Conservation (phyloP, 2,888 invertebrate species). For the Nipponacmea schrenckii region DNA sequence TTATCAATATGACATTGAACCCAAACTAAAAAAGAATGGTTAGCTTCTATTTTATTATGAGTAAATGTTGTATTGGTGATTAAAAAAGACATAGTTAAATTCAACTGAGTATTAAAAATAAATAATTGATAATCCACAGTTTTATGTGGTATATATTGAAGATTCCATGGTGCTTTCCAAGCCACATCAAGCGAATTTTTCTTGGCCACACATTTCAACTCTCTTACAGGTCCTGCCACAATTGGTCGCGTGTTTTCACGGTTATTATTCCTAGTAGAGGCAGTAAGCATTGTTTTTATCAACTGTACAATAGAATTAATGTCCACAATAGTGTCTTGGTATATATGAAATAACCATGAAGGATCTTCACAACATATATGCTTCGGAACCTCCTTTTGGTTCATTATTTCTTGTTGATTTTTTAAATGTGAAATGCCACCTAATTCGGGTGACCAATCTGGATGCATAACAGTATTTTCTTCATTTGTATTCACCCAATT, state of each 20-base stretch:
- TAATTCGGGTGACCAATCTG: conserved; percentile 61
- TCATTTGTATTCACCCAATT: conserved; percentile 67
- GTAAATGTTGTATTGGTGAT: conserved; percentile 1
- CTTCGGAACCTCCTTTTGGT: conserved; percentile 59
- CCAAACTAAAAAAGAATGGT: conserved; percentile 46
- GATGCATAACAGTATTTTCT: conserved; percentile 61
- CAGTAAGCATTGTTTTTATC: conserved; percentile 33
- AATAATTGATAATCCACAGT: conserved; percentile 50
- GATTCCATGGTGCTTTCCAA: conserved; percentile 58
- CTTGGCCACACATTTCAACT: background rate
- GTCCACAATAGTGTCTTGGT: conserved; percentile 70
- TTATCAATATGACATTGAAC: conserved; percentile 42
- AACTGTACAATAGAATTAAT: conserved; percentile 41
- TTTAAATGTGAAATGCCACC: conserved; percentile 69
- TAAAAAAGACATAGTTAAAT: conserved; percentile 14
- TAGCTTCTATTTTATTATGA: conserved; percentile 23
- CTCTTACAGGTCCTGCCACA: conserved; percentile 12
- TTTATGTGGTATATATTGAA: conserved; percentile 31
- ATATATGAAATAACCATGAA: conserved; percentile 70
- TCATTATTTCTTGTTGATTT: conserved; percentile 58
- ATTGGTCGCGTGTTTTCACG: background rate
- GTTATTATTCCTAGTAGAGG: background rate
- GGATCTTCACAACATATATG: conserved; percentile 70
- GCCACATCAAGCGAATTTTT: conserved; percentile 27
- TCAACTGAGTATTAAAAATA: conserved; percentile 38